These are phyloP conservation scores for Papio anubis DNA, from an alignment of 2,113 vertebrate genomes.

Conservation along the genomic window DNA sequence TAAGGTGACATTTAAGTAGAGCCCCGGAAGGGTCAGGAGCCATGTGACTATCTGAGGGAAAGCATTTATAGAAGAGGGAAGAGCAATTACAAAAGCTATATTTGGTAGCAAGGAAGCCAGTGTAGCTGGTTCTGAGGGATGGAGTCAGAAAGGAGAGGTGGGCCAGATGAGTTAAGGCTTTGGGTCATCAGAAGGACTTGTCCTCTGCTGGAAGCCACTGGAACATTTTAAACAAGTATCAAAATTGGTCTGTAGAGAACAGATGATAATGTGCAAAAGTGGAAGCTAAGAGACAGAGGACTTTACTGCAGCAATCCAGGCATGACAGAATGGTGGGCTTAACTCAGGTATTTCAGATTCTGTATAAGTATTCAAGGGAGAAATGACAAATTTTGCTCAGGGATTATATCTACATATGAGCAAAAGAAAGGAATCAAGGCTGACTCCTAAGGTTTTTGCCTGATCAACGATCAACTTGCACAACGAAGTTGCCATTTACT, in stretches of 20 bases:
- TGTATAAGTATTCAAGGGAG: background rate
- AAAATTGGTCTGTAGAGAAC: background rate
- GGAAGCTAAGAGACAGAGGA: background rate
- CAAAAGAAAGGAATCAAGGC: background rate
- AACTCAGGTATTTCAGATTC: background rate
- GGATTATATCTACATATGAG: background rate
- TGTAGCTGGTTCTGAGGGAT: background rate
- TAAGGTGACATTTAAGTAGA: background rate
- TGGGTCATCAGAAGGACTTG: background rate
- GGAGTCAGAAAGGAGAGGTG: background rate
- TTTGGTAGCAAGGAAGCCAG: background rate
- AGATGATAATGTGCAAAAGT: background rate
- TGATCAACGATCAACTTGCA: background rate
- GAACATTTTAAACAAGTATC: background rate
- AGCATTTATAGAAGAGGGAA: background rate
- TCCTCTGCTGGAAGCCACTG: background rate
- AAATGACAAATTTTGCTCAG: background rate
- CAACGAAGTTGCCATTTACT: background rate
- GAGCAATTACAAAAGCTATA: background rate
- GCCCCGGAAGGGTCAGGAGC: background rate
- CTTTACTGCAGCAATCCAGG: background rate
- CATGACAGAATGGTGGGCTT: background rate
- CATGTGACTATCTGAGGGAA: background rate
- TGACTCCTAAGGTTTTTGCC: background rate
- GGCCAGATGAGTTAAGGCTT: background rate